Conservation (phyloP, 2,113 vertebrate genomes). For the Pseudorasbora parva region DNA sequence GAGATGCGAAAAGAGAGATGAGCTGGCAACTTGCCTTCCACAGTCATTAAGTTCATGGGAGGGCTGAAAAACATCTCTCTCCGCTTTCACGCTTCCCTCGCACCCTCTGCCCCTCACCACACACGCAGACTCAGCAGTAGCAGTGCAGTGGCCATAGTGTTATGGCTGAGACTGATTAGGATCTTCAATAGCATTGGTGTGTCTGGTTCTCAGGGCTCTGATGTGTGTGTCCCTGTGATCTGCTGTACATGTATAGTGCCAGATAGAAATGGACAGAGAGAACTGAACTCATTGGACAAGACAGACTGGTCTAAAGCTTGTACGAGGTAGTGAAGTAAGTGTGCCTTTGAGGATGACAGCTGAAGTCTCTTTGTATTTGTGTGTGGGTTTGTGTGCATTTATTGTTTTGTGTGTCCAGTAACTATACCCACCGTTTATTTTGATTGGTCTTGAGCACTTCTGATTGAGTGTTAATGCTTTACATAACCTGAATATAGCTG, state of each 20-base stretch:
- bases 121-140: neutral
- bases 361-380: neutral
- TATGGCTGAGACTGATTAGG: neutral
- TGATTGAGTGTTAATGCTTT: neutral
- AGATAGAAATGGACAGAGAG: neutral
- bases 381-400: constrained; percentile 1
- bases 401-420: neutral
- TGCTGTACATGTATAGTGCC: neutral
- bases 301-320: constrained; percentile 7
- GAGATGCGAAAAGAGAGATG: neutral
- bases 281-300: neutral
- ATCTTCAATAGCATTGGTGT: neutral
- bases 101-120: neutral
- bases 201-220: neutral
- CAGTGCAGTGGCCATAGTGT: neutral
- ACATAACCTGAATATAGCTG: neutral
- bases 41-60: constrained; percentile 9
- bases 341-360: neutral
- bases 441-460: neutral
- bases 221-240: neutral
- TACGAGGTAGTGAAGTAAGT: neutral
- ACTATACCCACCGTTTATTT: neutral
- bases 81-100: neutral
- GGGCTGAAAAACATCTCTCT: neutral
- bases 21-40: neutral